Conservation (phyloP, 2,113 vertebrate species). For the Syrrhaptes paradoxus region DNA sequence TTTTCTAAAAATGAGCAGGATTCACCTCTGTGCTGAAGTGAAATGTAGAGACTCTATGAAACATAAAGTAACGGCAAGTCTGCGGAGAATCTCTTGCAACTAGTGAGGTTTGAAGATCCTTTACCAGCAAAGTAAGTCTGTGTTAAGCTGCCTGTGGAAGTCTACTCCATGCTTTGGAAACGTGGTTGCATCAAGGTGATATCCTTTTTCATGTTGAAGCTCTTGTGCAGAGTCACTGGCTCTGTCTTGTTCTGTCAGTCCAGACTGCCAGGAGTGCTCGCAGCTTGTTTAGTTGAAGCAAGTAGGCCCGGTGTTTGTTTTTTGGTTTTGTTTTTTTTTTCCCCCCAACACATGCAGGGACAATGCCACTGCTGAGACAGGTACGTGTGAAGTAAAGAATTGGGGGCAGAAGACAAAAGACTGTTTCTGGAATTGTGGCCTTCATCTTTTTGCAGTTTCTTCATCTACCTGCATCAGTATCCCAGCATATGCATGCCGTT, state of each 20-base stretch:
- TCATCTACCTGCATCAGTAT: background rate
- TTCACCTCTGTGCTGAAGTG: background rate
- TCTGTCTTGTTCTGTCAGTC: background rate
- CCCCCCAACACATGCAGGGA: background rate
- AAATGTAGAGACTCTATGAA: conserved; percentile 2
- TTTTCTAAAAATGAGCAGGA: background rate
- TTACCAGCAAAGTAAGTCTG: background rate
- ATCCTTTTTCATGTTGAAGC: background rate
- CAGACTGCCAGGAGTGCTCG: background rate
- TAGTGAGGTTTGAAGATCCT: conserved; percentile 37
- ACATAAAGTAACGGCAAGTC: background rate
- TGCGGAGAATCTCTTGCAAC: conserved; percentile 1
- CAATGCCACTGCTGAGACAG: background rate
- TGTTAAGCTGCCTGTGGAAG: conserved; percentile 12
- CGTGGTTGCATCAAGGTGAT: background rate
- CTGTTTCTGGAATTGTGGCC: background rate
- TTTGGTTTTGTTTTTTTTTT: background rate
- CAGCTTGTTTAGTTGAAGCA: background rate
- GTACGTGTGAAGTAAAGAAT: background rate
- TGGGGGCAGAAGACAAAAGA: background rate
- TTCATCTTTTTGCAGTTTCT: background rate
- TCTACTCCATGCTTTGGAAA: background rate
- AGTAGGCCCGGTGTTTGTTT: background rate
- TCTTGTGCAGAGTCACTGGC: background rate
- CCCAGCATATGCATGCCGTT: background rate